Base-by-base conservation (phyloP, 2,797 vertebrate genomes). In the Sebastes diploproa region DNA sequence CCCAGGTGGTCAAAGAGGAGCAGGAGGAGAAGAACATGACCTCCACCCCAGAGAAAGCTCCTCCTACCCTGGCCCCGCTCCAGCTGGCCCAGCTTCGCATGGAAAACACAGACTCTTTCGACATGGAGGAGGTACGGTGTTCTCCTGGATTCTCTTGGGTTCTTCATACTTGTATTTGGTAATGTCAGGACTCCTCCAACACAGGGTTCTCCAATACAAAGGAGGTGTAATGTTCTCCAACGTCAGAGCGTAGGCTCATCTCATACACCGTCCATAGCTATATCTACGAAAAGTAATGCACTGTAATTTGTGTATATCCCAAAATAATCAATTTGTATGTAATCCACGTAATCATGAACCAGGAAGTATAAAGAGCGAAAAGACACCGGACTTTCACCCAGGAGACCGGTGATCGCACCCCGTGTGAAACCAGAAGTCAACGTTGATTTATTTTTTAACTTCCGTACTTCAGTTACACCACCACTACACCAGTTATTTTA, bases 81-180 rank as follows among this genome's bases (percentile, higher is more conserved):
- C 96, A 95, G 36, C 70, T 98, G 34, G 84, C 83, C 22, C 97
- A 93, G 83, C 95, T 98, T 20, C 95, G 96, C 82, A 89, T 68
- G 3, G 96, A 97, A 80, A 96, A 97, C 50, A 93, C 97, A 50
- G 96, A 99, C 86, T 99, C 98, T 16, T 99, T 99, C 18, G 98
- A 99, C 87, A 97, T 99, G 96, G 98, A 99, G 86, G 98, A 99
- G 98, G 98, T 98, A 95, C 20, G 0, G 3, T 42, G 50, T 67
- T 78, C 22, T 32, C 27, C 30, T 32, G 20, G 27, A n/a, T 61
- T 81, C 61, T 70, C 27, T 25, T 32, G 22, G 27, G 29, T 61
- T 81, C 61, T 70, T 73, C 7, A 22, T 22, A 5, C 4, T 77
- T 32, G n/a, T 30, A 12, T 58, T 69, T 50, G 18, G 2, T 36